phyloP scores from a whole-genome alignment of 2,888 invertebrate genomes.

The Hemicrepidius hirtus region DNA sequence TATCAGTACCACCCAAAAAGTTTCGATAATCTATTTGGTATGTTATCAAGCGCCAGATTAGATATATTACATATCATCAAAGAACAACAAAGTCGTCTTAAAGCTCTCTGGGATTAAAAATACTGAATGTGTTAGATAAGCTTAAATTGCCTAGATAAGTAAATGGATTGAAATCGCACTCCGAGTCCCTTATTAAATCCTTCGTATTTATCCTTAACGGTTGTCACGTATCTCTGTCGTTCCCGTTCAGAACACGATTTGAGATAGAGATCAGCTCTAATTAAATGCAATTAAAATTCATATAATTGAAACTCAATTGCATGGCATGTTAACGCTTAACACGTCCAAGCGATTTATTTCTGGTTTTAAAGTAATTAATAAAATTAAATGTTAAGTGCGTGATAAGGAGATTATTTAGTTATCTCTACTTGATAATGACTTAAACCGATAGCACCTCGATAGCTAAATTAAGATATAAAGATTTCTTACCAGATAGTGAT shows the following conservation, averaged over 20 bases:
- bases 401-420: constrained; percentile 45
- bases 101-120: constrained; percentile 32
- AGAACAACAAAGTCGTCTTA: constrained; percentile 45
- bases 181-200: constrained; percentile 39
- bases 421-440: constrained; percentile 47
- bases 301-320: constrained; percentile 52
- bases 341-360: constrained; percentile 43
- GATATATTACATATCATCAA: constrained; percentile 39
- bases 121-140: constrained; percentile 46
- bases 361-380: constrained; percentile 49
- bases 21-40: constrained; percentile 26
- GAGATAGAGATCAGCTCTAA: constrained; percentile 48
- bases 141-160: constrained; percentile 53
- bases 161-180: constrained; percentile 52
- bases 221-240: constrained; percentile 34
- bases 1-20: constrained; percentile 45
- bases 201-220: constrained; percentile 40
- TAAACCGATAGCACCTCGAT: constrained; percentile 46
- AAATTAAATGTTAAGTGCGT: constrained; percentile 47
- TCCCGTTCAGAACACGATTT: constrained; percentile 36
- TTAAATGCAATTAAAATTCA: constrained; percentile 52
- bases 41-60: constrained; percentile 36
- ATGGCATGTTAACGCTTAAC: constrained; percentile 47
- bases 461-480: constrained; percentile 55
- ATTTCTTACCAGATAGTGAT: constrained; percentile 49